These are phyloP conservation scores for Steinernema carpocapsae DNA, from an alignment of 2,888 invertebrate species.

Conservation along the genomic window DNA sequence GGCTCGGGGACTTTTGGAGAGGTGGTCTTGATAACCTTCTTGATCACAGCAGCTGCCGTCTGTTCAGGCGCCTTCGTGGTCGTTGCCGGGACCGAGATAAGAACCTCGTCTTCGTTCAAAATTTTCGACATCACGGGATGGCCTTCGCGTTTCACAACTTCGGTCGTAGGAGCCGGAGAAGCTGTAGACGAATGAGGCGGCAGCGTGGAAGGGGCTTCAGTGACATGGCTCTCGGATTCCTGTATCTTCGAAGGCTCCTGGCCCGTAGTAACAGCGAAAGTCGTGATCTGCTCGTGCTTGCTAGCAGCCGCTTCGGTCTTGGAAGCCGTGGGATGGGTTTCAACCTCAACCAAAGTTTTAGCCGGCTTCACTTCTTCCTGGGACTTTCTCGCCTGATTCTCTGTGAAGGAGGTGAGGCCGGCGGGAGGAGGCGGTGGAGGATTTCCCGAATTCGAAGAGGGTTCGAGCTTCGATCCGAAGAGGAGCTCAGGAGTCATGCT, in stretches of 20 bases:
- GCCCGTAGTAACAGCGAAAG: background rate
- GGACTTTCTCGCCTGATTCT: background rate
- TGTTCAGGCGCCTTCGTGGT: conserved; percentile 39
- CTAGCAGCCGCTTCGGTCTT: background rate
- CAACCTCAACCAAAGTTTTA: background rate
- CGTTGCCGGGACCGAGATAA: conserved; percentile 31
- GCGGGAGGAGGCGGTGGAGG: conserved; percentile 8
- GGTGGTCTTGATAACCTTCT: conserved; percentile 31
- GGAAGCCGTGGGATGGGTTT: background rate
- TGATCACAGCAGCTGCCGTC: conserved; percentile 36
- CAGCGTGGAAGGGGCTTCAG: background rate
- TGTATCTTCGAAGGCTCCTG: background rate
- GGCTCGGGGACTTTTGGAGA: conserved; percentile 18
- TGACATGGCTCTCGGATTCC: background rate
- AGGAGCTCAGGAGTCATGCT: conserved; percentile 48
- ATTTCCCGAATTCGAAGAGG: conserved; percentile 8
- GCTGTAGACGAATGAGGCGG: background rate
- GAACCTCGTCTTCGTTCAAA: conserved; percentile 14
- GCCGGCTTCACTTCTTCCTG: conserved; percentile 1
- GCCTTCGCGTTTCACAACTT: conserved; percentile 1
- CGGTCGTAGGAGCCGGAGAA: background rate
- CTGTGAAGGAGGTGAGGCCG: conserved; percentile 2
- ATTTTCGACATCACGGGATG: conserved; percentile 28
- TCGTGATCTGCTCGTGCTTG: background rate
- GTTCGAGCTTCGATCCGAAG: conserved; percentile 39